A percentile compares a stretch with the other conserved stretches of the same genome.
Conservation (phyloP, 2,888 invertebrate species). For the Escarpia spicata region DNA sequence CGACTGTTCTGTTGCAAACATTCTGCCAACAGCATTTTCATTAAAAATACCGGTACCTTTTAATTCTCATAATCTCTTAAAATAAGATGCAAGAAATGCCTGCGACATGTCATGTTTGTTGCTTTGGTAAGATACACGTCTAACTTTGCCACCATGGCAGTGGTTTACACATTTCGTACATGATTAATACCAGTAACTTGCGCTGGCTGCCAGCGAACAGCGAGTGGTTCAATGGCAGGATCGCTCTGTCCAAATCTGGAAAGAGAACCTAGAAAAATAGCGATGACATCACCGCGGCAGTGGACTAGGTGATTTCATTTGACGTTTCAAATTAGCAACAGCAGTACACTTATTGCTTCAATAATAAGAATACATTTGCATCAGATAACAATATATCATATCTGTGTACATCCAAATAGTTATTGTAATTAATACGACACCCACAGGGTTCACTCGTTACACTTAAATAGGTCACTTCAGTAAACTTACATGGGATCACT, state of each 20-base stretch:
- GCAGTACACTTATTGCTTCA: neutral
- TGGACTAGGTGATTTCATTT: neutral
- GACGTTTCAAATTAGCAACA: neutral
- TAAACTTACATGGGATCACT: neutral
- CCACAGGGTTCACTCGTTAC: neutral
- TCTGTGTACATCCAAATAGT: neutral
- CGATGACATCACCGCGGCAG: neutral
- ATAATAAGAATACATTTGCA: neutral
- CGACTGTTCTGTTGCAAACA: neutral
- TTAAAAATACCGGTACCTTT: neutral
- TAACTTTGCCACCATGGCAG: neutral
- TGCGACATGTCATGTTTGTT: neutral
- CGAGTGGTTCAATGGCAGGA: neutral
- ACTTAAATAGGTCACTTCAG: neutral
- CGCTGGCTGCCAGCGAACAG: neutral
- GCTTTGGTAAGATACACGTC: neutral
- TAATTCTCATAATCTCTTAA: neutral
- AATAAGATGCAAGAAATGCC: neutral
- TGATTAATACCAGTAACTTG: neutral
- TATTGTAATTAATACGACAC: neutral
- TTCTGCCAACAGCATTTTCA: neutral
- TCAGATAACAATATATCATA: neutral
- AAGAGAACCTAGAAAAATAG: neutral
- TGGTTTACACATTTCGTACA: neutral
- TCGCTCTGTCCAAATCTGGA: neutral